Evolutionary conservation across 2,888 invertebrate species (phyloP).

Genomic region (Erebia epiphron): DNA sequence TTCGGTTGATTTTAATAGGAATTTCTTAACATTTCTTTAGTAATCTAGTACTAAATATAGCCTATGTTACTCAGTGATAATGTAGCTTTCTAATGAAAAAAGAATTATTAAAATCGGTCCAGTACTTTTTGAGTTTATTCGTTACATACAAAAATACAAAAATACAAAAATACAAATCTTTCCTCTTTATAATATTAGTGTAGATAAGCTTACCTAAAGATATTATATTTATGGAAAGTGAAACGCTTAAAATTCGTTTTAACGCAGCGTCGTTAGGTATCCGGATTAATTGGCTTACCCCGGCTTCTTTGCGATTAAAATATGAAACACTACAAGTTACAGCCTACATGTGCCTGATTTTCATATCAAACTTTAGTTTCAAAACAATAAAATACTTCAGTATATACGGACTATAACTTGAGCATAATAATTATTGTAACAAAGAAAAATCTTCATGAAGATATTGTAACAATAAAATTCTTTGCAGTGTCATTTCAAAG

Average conservation of each 20-base stretch:
- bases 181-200: too few species aligned
- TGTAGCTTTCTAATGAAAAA: too few species aligned
- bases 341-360: background rate
- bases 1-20: too few species aligned
- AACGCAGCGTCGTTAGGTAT: background rate
- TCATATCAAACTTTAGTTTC: background rate
- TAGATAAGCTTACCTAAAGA: background rate
- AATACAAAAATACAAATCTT: too few species aligned
- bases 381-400: background rate
- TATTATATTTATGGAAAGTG: background rate
- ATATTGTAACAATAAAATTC: background rate
- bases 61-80: too few species aligned
- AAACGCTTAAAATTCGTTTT: background rate
- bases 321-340: constrained; percentile 19
- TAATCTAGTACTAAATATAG: too few species aligned
- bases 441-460: background rate
- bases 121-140: too few species aligned
- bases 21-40: too few species aligned
- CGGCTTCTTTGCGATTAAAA: constrained; percentile 4
- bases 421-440: background rate
- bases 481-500: constrained; percentile 9
- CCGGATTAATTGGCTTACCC: constrained; percentile 10
- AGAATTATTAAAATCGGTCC: too few species aligned
- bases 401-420: background rate
- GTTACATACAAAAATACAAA: too few species aligned